Base-by-base conservation (phyloP, 2,113 vertebrate species). In the Tragelaphus buxtoni region DNA sequence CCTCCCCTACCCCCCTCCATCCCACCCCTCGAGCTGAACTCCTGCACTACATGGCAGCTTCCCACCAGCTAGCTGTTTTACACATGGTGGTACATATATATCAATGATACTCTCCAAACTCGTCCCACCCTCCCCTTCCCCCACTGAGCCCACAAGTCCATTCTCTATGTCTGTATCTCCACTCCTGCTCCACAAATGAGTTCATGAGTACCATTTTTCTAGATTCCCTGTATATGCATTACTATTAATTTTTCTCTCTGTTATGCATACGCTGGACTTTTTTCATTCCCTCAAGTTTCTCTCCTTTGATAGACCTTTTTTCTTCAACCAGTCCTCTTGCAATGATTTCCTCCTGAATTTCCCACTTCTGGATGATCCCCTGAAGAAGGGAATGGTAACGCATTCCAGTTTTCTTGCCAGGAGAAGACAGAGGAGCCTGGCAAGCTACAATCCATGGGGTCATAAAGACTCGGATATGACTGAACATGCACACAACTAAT, bases 131-230 rank as follows among this genome's bases (percentile, higher is more conserved):
- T 42, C 35, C 10, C 69, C 69, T 39, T 72, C 69, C 69, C 69
- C 35, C 69, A 13, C 35, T 7, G 35, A 0, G 0, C 22, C 69
- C 35, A 26, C 11, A 3, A 24, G 22, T 42, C 69, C 35, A 42
- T 42, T 42, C 22, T 74, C 22, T 74, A 24, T 12, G 2, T 42
- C 35, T 42, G 35, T 26, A 3, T 74, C 35, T 42, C 35, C 22
- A 74, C 35, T 39, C 69, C 35, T 74, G 35, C 35, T 42, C 22
- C 26, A 42, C 69, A 74, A 42, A 74, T 42, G 69, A 42, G 22
- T 42, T 74, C 35, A 42, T 42, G 69, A 74, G 11, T 24, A 24
- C 69, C 69, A 26, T 13, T 74, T 39, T 24, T 13, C 22, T 74
- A 42, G 69, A 42, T 3, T 74, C 69, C 11, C 0, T 24, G 11